These are phyloP conservation scores for Synergus itoensis DNA, from an alignment of 2,888 invertebrate genomes.

Conservation along the genomic window DNA sequence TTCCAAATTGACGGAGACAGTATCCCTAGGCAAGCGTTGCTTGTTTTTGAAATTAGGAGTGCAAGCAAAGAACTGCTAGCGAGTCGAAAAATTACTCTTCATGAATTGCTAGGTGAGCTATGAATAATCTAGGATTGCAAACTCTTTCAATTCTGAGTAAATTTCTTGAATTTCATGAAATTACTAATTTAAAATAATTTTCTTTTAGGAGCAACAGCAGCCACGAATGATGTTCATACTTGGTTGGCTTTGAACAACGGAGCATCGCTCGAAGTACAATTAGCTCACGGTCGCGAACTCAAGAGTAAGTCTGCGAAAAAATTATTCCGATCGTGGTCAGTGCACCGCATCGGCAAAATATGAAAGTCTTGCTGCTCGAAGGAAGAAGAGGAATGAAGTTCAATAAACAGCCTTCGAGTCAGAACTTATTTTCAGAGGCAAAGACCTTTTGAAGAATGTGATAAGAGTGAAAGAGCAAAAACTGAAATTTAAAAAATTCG, in stretches of 20 bases:
- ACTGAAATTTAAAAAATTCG: slow-evolving; percentile 45
- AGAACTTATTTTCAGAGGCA: background rate
- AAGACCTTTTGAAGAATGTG: slow-evolving; percentile 36
- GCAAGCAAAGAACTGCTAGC: slow-evolving; percentile 78
- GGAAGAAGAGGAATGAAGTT: slow-evolving; percentile 11
- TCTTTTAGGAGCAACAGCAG: slow-evolving; percentile 67
- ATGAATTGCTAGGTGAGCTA: slow-evolving; percentile 77
- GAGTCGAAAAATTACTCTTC: slow-evolving; percentile 76
- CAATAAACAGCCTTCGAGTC: background rate
- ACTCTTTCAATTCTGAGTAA: background rate
- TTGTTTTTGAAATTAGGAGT: slow-evolving; percentile 78
- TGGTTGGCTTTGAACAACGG: slow-evolving; percentile 77
- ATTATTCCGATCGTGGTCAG: slow-evolving; percentile 77
- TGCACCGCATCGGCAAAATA: slow-evolving; percentile 77
- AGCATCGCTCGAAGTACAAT: slow-evolving; percentile 75
- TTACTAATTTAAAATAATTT: background rate
- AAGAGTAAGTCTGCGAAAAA: slow-evolving; percentile 72
- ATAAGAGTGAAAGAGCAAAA: background rate
- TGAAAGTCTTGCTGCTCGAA: slow-evolving; percentile 55
- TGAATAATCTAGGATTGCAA: background rate
- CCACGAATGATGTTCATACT: slow-evolving; percentile 73
- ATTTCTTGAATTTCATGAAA: background rate
- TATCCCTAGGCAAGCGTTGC: slow-evolving; percentile 75
- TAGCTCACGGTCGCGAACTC: slow-evolving; percentile 74
- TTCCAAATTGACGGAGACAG: slow-evolving; percentile 78